Evolutionary conservation across 2,113 vertebrate genomes (phyloP).

Genomic region (Lasiurus cinereus): DNA sequence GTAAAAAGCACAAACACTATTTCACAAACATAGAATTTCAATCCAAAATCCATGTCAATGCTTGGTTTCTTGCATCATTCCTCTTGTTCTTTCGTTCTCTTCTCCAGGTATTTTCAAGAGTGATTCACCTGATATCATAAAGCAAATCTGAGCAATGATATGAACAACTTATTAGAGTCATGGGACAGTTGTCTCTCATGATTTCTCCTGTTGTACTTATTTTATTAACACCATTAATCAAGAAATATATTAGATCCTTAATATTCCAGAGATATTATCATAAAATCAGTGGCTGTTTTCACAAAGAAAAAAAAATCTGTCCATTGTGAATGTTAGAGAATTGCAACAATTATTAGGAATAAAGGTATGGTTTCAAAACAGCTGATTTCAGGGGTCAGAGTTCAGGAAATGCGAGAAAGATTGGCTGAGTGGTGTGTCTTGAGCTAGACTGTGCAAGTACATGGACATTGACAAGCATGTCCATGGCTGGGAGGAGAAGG

Average conservation of each 20-base stretch:
- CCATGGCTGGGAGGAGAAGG: rapidly evolving
- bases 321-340: neutral
- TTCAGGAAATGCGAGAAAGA: neutral
- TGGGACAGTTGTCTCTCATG: neutral
- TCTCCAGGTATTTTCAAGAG: conserved; percentile 24
- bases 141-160: neutral
- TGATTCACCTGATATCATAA: neutral
- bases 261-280: neutral
- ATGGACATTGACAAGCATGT: neutral
- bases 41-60: neutral
- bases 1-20: neutral
- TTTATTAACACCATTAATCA: conserved; percentile 39
- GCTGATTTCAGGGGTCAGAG: neutral
- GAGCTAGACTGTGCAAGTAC: neutral
- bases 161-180: neutral
- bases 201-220: neutral
- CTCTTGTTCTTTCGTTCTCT: conserved; percentile 47
- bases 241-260: conserved; percentile 13
- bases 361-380: conserved; percentile 25
- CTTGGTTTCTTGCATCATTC: neutral
- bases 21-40: conserved; percentile 52
- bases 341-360: neutral
- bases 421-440: neutral
- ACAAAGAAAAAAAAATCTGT: conserved; percentile 12
- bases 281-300: neutral